These are phyloP conservation scores for Folsomia candida DNA, from an alignment of 2,888 invertebrate genomes.

Conservation along the genomic window DNA sequence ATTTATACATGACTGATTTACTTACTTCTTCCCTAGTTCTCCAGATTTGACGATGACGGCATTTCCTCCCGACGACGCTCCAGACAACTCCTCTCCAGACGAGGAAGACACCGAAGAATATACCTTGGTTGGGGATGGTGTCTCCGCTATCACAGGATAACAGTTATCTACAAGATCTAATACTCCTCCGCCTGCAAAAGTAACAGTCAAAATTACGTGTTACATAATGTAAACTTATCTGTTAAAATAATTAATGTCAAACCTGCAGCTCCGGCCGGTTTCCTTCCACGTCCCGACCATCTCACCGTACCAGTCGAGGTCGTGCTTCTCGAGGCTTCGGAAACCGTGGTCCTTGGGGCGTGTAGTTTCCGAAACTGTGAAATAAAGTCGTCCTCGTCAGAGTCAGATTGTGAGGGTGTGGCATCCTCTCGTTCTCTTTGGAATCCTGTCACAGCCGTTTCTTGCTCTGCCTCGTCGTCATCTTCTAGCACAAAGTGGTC, in stretches of 20 bases:
- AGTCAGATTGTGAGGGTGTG: neutral
- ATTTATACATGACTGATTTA: neutral
- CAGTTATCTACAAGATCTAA: too few species aligned
- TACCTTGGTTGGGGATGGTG: neutral
- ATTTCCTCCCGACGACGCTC: slow-evolving; percentile 5
- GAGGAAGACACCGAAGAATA: too few species aligned
- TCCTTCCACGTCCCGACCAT: neutral
- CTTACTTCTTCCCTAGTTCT: slow-evolving; percentile 27
- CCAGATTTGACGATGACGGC: slow-evolving; percentile 20
- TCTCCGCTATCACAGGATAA: neutral
- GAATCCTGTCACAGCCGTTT: neutral
- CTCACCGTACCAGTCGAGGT: neutral
- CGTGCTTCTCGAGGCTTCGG: neutral
- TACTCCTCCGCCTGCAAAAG: too few species aligned
- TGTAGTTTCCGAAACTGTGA: slow-evolving; percentile 27
- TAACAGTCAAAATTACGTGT: too few species aligned
- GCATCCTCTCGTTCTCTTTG: neutral
- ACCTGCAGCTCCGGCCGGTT: too few species aligned
- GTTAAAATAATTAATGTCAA: too few species aligned
- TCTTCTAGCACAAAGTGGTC: neutral
- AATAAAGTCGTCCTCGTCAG: slow-evolving; percentile 34
- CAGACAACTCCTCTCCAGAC: neutral
- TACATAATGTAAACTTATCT: too few species aligned
- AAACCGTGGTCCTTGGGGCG: neutral
- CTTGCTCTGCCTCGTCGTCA: neutral